Evolutionary conservation across 2,113 vertebrate species (phyloP), one percentile per base, ranked within the genome.

Genomic region (Toxotes chatareus): DNA sequence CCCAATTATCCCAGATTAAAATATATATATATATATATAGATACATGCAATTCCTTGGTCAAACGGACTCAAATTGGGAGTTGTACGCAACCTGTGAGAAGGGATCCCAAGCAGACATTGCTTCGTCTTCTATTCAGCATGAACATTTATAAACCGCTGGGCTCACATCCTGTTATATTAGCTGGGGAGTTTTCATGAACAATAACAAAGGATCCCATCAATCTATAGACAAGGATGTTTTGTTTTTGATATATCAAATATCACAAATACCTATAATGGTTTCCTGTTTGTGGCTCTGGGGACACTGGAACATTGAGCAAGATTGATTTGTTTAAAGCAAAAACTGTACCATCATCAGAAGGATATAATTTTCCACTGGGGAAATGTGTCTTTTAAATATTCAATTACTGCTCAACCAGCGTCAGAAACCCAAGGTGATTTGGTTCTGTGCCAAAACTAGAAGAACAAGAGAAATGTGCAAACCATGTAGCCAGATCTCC

Each of bases 181-280:
- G 12, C 6, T 19, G 0, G 34, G 31, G 17, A 56, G 61, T 61
- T 80, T 49, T 53, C 49, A 73, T 80, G 56, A 69, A 67, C 62
- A 76, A 63, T 56, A 64, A 32, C 49, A 80, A 79, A 59, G 36
- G 55, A 42, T 32, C 8, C 7, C 27, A 62, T 57, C 57, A 66
- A 49, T 76, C 47, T 85, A 47, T 56, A 42, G 55, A 60, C 62
- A 69, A 12, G 13, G 49, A 14, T 73, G 56, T 62, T 86, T 67
- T 44, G 27, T 69, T 76, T 75, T 46, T 61, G 69, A 79, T 84
- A 53, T 27, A 27, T 27, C 27, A 27, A 27, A 73, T 31, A 73
- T 79, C 75, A 70, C 14, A 51, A 69, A 66, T 23, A 36, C 56
- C 31, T 60, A 11, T 57, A 69, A 76, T 73, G 42, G n/a, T 27